Evolutionary conservation across 1,140 invertebrate genomes (phyloP), one percentile per base, ranked within the genome.

Genomic region (Euglossa dilemma): DNA sequence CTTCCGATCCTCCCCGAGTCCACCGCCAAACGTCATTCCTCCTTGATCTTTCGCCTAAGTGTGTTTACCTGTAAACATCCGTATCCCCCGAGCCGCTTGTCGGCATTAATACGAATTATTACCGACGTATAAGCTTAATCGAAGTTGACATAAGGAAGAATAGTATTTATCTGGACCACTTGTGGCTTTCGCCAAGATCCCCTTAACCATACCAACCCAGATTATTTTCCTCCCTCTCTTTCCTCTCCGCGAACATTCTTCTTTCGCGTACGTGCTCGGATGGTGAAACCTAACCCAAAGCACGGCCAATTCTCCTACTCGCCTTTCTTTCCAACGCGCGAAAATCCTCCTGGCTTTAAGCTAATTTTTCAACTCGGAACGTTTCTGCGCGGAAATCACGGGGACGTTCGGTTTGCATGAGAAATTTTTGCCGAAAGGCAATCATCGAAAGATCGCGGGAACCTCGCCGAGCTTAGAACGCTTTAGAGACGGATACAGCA

Each of bases 401-500:
- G 20, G 20, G 6, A 16, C 16, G 59, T 54, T 52, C 20, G 23
- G 1, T 4, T 0, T 11, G 20, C 6, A 64, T 66, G 56, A 63
- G 54, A 54, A 79, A 79, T 79, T 43, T 2, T 36, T 50, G 9
- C 16, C 28, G 5, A 52, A 6, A 52, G 57, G 47, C 59, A 47
- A 54, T 59, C 56, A 74, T 73, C 71, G 79, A 80, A 87, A 85
- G 80, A 77, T 83, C 67, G 82, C 78, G 36, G 81, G 57, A 64
- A 57, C 12, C 23, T 25, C 11, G 43, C 18, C 25, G 59, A 57
- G 76, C 69, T 80, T 71, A 67, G 76, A 73, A 43, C 67, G 83
- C 57, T 82, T 85, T 82, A 76, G 59, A 85, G 74, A 61, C 80
- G 80, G 84, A 85, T 77, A 83, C 80, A 83, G 80, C 80, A 73